These are phyloP conservation scores for Cerastis leucographa DNA, from an alignment of 2,888 invertebrate species.

Conservation along the genomic window DNA sequence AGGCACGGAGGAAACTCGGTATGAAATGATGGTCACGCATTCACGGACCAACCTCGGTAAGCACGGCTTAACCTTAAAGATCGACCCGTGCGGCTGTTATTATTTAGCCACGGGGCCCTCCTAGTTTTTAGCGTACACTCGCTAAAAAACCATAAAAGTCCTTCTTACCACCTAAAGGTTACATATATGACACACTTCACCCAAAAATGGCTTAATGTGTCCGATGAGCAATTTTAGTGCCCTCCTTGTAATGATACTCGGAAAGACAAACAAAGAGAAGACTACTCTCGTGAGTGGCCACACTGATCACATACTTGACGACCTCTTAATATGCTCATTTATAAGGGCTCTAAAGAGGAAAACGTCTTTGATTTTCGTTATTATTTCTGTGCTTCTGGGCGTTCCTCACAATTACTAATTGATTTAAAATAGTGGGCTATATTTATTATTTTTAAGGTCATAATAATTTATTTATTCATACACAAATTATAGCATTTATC, in stretches of 20 bases:
- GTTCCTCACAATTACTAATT: neutral
- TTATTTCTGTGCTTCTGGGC: neutral
- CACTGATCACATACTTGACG: conserved; percentile 23
- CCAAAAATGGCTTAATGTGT: neutral
- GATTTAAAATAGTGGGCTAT: neutral
- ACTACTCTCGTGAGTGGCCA: conserved; percentile 4
- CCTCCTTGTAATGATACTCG: conserved; percentile 5
- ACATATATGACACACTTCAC: neutral
- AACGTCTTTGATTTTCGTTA: conserved; percentile 15
- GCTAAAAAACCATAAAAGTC: no score
- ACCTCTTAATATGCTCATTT: conserved; percentile 22
- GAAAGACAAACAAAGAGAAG: conserved; percentile 27
- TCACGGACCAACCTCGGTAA: no score
- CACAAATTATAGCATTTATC: neutral
- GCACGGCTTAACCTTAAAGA: no score
- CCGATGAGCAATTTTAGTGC: conserved; percentile 15
- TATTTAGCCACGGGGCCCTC: no score
- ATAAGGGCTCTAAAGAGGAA: neutral
- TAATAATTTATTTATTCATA: neutral
- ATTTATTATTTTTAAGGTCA: neutral
- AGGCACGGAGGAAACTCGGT: no score
- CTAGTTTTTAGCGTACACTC: no score
- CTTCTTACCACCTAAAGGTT: neutral
- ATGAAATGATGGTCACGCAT: no score
- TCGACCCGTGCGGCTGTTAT: no score